Conservation (phyloP, 2,113 vertebrate genomes). For the Herpetotheres cachinnans region DNA sequence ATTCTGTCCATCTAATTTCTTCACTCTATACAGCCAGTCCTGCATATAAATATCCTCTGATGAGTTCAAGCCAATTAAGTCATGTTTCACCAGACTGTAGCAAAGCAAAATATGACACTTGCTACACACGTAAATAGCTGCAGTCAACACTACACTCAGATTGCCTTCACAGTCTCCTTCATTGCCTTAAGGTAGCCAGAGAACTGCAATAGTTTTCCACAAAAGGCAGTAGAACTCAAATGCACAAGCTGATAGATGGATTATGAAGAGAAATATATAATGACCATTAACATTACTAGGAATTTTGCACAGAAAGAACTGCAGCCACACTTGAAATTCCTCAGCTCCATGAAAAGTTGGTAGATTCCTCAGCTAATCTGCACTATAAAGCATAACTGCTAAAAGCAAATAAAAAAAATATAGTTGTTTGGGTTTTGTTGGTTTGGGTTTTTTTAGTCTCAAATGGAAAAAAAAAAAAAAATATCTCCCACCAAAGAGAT, state of each 20-base stretch:
- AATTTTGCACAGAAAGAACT: not conserved
- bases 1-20: not conserved
- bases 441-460: not conserved
- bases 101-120: not conserved
- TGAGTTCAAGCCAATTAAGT: not conserved
- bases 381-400: not conserved
- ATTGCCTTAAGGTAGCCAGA: not conserved
- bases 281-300: not conserved
- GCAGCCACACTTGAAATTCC: not conserved
- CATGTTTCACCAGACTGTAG: not conserved
- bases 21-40: accelerated
- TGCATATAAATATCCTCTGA: not conserved
- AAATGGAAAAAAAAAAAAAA: not conserved
- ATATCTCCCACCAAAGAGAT: not conserved
- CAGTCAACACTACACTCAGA: not conserved
- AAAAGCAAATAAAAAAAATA: not conserved
- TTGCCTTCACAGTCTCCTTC: not conserved
- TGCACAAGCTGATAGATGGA: not conserved
- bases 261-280: not conserved
- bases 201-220: not conserved
- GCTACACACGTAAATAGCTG: not conserved
- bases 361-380: not conserved
- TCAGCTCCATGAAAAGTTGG: not conserved
- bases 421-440: not conserved
- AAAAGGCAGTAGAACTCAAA: not conserved